A percentile compares a stretch with the other conserved stretches of the same genome.
Conservation (phyloP, 2,113 vertebrate genomes). For the Carassius auratus region DNA sequence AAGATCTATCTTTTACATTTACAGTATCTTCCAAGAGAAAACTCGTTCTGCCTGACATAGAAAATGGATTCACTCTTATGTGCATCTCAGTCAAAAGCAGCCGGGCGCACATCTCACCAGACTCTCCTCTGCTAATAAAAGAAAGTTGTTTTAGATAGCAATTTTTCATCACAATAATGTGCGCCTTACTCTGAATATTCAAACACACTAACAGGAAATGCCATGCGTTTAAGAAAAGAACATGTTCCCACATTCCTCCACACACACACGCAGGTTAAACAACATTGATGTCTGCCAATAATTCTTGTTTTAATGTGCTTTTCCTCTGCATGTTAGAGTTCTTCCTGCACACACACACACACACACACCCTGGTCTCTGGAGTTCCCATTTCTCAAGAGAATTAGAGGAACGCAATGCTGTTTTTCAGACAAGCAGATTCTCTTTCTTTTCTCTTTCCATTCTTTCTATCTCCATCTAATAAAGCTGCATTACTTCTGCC, state of each 20-base stretch:
- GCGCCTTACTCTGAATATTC: constrained; percentile 60
- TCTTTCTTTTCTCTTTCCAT: neutral
- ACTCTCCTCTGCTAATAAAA: neutral
- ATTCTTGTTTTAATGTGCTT: constrained; percentile 69
- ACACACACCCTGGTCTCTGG: constrained; percentile 53
- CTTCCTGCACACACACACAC: constrained; percentile 46
- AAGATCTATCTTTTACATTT: neutral
- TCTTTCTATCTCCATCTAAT: constrained; percentile 33
- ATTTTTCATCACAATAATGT: neutral
- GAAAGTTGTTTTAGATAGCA: neutral
- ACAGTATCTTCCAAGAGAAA: neutral
- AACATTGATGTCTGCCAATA: constrained; percentile 61
- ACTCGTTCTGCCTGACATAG: neutral
- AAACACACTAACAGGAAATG: constrained; percentile 68
- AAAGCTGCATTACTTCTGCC: constrained; percentile 32
- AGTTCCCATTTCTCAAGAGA: constrained; percentile 57
- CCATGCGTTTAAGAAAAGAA: constrained; percentile 61
- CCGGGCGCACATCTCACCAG: too few relatives aligned
- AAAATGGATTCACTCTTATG: neutral
- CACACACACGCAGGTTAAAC: constrained; percentile 52
- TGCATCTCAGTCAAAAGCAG: neutral
- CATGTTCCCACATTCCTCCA: constrained; percentile 49
- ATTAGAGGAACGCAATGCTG: constrained; percentile 64
- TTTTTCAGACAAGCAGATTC: constrained; percentile 62
- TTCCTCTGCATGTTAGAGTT: constrained; percentile 63